Evolutionary conservation across 1,140 invertebrate species (phyloP).

Genomic region (Eriosoma lanigerum): DNA sequence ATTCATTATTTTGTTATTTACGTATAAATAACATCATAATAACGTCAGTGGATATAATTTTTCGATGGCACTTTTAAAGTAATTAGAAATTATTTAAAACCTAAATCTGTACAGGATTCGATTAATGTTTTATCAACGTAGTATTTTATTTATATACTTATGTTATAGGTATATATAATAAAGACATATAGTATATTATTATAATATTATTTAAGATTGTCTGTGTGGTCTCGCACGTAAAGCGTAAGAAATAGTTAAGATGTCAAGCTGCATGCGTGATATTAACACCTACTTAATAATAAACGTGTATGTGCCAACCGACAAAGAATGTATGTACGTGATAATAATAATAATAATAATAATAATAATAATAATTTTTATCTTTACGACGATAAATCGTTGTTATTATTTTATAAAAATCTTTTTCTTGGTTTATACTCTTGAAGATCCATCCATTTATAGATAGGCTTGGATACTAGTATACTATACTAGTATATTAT

Average conservation of each 20-base stretch:
- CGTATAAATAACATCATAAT: too few relatives aligned
- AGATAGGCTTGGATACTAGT: too few relatives aligned
- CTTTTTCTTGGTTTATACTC: background rate
- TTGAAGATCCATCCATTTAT: background rate
- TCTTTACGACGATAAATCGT: background rate
- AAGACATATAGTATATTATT: background rate
- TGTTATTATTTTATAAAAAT: too few relatives aligned
- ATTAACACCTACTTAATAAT: slow-evolving; percentile 46
- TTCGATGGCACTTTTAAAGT: too few relatives aligned
- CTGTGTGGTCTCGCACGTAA: slow-evolving; percentile 1
- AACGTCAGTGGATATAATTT: too few relatives aligned
- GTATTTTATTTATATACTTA: background rate
- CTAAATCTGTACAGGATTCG: background rate
- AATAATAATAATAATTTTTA: background rate
- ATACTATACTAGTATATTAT: too few relatives aligned
- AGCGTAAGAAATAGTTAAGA: background rate
- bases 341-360: slow-evolving; percentile 2
- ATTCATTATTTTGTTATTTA: too few relatives aligned
- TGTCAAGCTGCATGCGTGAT: slow-evolving; percentile 32
- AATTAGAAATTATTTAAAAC: too few relatives aligned
- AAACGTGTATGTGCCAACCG: slow-evolving; percentile 27
- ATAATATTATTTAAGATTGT: background rate
- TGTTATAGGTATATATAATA: background rate
- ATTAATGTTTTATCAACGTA: background rate
- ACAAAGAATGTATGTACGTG: slow-evolving; percentile 25